A percentile compares a stretch with the other conserved stretches of the same genome.
Conservation (phyloP, 2,888 invertebrate genomes). For the Microplitis manilae region DNA sequence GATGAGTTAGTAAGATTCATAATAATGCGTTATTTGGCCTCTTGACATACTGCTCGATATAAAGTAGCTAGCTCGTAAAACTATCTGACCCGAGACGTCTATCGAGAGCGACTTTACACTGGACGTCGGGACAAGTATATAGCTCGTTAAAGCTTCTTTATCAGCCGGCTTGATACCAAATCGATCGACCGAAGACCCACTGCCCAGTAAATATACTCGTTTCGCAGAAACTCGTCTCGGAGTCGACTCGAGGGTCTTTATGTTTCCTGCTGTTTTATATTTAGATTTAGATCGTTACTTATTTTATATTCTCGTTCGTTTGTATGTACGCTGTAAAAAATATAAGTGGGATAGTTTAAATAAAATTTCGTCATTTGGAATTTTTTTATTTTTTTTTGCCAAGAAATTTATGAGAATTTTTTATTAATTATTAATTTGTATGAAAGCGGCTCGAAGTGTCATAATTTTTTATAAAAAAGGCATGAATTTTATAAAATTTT, state of each 20-base stretch:
- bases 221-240: not conserved
- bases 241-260: not conserved
- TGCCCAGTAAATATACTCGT: not conserved
- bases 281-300: not conserved
- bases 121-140: not conserved
- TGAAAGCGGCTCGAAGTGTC: too few relatives aligned
- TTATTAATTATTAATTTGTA: too few relatives aligned
- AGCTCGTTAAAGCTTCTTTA: slow-evolving; percentile 52
- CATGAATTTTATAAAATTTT: too few relatives aligned
- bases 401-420: too few relatives aligned
- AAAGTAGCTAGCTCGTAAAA: not conserved
- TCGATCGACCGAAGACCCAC: slow-evolving; percentile 42
- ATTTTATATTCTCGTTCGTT: not conserved
- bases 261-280: not conserved
- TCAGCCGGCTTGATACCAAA: slow-evolving; percentile 46
- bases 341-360: too few relatives aligned
- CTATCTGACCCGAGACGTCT: slow-evolving; percentile 4
- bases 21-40: not conserved
- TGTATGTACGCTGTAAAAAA: too few relatives aligned
- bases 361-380: too few relatives aligned
- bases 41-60: not conserved
- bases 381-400: too few relatives aligned
- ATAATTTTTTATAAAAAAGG: too few relatives aligned
- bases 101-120: not conserved
- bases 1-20: not conserved